Base-by-base conservation (phyloP, 2,888 invertebrate species). In the Augochlorella aurata region DNA sequence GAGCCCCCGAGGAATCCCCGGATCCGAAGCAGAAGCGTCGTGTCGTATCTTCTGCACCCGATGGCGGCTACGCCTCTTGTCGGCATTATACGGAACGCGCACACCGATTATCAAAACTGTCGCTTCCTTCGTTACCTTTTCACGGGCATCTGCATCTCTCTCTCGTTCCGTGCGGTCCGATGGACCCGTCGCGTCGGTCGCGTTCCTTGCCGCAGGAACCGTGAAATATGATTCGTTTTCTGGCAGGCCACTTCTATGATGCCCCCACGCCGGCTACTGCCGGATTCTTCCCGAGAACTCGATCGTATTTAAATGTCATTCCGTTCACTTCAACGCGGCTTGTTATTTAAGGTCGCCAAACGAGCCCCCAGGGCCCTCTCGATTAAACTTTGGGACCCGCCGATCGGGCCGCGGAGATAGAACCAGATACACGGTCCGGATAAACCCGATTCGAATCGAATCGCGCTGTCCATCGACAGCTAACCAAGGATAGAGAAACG, bases 91-190 rank as follows among this genome's bases (percentile, higher is more conserved):
- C 83, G 85, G 83, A 74, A 82, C 86, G 83, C 89, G 88, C 79
- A 85, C 85, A 87, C 85, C 91, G 90, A 90, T 91, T 92, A 92
- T 88, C 89, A 90, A 90, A 90, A 89, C 90, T 90, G 90, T 91
- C 91, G 88, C 83, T 91, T 90, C 86, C 86, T 89, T 89, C 90
- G 87, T 86, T 91, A 85, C 90, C 89, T 89, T 89, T 91, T 90
- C 87, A 90, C 91, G 89, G 89, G 79, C 89, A 89, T 87, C 88
- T 90, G 90, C 85, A 81, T 88, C 76, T 52, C 73, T 69, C 73
- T 18, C 61, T 63, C 18, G 29, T 18, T 29, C 63, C 63, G 84
- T 83, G 85, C 84, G 83, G 81, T 87, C 84, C 85, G 82, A 77
- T 81, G 81, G 79, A 79, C 83, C 79, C 79, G 63, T 63, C 50